Base-by-base conservation (phyloP, 2,888 invertebrate genomes). In the Crossocerus cetratus region DNA sequence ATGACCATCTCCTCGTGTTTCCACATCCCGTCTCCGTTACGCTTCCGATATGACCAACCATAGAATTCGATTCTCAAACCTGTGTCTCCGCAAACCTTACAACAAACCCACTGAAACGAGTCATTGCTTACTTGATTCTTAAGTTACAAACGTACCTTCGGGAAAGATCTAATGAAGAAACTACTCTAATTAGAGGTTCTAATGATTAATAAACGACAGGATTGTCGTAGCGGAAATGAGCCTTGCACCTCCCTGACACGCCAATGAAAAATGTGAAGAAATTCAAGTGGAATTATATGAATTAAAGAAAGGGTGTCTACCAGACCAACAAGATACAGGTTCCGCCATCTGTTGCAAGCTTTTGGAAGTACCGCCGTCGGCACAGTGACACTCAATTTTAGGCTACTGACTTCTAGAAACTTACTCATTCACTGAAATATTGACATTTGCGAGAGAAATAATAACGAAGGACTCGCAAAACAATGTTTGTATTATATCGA, bases 341-440 rank as follows among this genome's bases (percentile, higher is more conserved):
- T 13, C 45, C 63, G 83, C 83, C 86, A 86, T 86, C 86, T 86
- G 77, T 85, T 63, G 76, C 18, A 42, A 21, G 43, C 61, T 63
- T 66, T 63, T 23, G 58, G 77, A 84, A 85, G 72, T 79, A 65
- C 49, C 53, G 70, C 22, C 65, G 65, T 69, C 61, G 60, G 61
- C 23, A 23, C 81, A 83, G 78, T 73, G 80, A 74, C 76, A 56
- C 75, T 82, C 81, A 77, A 75, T 65, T 64, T 14, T 8, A 21
- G 60, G 60, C 44, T 60, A 44, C 21, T 20, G 16, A 2, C 21
- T 14, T 16, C 23, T 23, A 23, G 23, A 32, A 32, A 32, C 32
- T 32, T 32, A 32, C 8, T 32, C 8, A 32, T 32, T 2, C 1
- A 0, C 0, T 2, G 8, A 3, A 32, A 32, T 32, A 32, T 3